Evolutionary conservation across 2,888 invertebrate genomes (phyloP), one percentile per base, ranked within the genome.

Genomic region (Rhogogaster chlorosoma): DNA sequence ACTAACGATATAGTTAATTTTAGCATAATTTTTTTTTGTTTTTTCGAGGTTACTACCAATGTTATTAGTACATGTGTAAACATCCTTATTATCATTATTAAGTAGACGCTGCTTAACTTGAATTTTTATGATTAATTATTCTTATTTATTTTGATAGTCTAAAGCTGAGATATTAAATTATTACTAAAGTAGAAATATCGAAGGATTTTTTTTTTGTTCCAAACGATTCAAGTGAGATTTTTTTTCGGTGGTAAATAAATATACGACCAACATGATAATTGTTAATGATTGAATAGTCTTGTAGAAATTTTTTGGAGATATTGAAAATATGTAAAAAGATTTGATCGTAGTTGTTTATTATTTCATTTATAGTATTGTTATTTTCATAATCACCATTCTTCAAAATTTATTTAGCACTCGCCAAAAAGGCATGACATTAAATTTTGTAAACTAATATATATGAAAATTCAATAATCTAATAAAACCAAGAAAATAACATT

Each of bases 201-300:
- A 45, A 67, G 18, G 45, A 42, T 61, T 78, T 67, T 0, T 70
- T 45, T 61, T 57, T 67, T 6, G 45, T 83, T 45, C 22, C 45
- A 45, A 32, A 70, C 29, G 10, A 7, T 67, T 70, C 10, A 42
- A 45, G 67, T 83, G 42, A 67, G 67, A 67, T 67, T 38, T 10
- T 83, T 83, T 26, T n/a, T 22, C 61, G 80, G 36, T 36, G 61
- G 36, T 45, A 18, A 83, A 70, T 83, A 83, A 53, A 83, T 80
- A 83, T 83, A 49, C 67, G 83, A 83, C 67, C 83, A 83, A 83
- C 45, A 42, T 61, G 61, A 80, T 83, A 67, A 83, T 67, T 83
- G 22, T 29, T 83, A 83, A 67, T 36, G 64, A 83, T 67, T 67
- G 83, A 67, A 83, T 83, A 42, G 26, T 67, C 15, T 82, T 26